Percentiles rank a stretch among this genome's conserved stretches.
These are phyloP conservation scores for Leptatherina wallacei DNA, from an alignment of 2,797 vertebrate species.

Conservation along the genomic window DNA sequence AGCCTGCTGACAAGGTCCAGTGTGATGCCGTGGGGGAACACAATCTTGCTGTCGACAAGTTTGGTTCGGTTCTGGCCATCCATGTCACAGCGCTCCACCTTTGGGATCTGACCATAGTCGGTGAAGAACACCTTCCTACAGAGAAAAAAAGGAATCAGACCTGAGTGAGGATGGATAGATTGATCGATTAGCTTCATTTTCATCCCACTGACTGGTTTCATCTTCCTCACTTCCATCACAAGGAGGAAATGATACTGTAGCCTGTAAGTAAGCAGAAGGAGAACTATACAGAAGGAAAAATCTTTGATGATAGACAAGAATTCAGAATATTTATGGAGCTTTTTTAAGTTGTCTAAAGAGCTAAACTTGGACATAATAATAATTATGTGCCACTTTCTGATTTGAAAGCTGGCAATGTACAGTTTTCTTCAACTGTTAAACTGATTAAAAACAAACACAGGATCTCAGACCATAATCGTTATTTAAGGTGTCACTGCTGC, in stretches of 20 bases:
- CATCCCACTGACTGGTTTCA: not conserved
- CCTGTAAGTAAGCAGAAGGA: not conserved
- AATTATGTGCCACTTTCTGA: not conserved
- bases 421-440: not conserved
- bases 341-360: not conserved
- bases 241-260: not conserved
- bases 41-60: conserved; percentile 94
- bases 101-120: conserved; percentile 94
- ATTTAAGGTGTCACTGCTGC: not conserved
- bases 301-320: not conserved
- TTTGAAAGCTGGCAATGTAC: not conserved
- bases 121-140: conserved; percentile 94
- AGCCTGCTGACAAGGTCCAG: conserved; percentile 92
- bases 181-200: not conserved
- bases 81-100: conserved; percentile 96
- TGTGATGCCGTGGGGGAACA: conserved; percentile 92
- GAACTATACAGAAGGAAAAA: not conserved
- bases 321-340: not conserved
- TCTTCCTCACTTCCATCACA: not conserved
- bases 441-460: conserved; percentile 5
- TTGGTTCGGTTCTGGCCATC: conserved; percentile 95
- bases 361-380: not conserved
- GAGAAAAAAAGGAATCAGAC: conserved; percentile 11
- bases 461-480: not conserved
- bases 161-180: conserved; percentile 9